phyloP scores from a whole-genome alignment of 1,140 invertebrate species.

The Leptinotarsa texana region DNA sequence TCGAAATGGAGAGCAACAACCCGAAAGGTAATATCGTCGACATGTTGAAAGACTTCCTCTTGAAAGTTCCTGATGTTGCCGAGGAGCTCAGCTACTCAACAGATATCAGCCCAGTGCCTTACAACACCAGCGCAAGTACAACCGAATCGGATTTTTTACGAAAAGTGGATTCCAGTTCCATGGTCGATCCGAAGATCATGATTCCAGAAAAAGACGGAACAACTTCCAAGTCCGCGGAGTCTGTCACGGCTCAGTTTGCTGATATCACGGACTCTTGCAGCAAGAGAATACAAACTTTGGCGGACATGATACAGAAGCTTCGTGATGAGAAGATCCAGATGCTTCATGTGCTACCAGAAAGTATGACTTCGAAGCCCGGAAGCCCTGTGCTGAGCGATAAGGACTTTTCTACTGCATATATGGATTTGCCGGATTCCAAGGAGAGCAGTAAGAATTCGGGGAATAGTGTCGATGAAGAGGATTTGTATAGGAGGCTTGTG shows the following conservation, averaged over 20 bases:
- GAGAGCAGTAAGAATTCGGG: constrained; percentile 20
- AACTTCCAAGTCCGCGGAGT: constrained; percentile 26
- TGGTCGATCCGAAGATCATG: neutral
- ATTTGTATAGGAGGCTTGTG: constrained; percentile 38
- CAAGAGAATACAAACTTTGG: constrained; percentile 60
- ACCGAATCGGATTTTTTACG: neutral
- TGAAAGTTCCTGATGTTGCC: constrained; percentile 25
- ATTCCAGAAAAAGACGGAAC: constrained; percentile 29
- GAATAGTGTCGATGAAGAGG: constrained; percentile 36
- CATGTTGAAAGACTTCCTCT: constrained; percentile 36
- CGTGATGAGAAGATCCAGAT: constrained; percentile 59
- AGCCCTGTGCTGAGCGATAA: constrained; percentile 22
- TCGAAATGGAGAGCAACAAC: constrained; percentile 47
- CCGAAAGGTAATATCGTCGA: constrained; percentile 26
- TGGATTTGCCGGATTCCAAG: constrained; percentile 45
- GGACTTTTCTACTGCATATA: constrained; percentile 41
- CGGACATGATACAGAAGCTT: constrained; percentile 61
- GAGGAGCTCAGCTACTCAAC: constrained; percentile 26
- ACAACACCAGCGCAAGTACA: constrained; percentile 9
- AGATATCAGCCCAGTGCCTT: constrained; percentile 20
- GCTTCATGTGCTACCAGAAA: constrained; percentile 29
- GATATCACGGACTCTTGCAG: constrained; percentile 60
- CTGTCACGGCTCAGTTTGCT: constrained; percentile 45
- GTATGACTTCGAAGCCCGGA: neutral
- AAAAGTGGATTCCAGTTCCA: neutral